Percentiles rank a stretch among this genome's conserved stretches.
Conservation (phyloP, 1,140 invertebrate species). For the Oedothorax gibbosus region DNA sequence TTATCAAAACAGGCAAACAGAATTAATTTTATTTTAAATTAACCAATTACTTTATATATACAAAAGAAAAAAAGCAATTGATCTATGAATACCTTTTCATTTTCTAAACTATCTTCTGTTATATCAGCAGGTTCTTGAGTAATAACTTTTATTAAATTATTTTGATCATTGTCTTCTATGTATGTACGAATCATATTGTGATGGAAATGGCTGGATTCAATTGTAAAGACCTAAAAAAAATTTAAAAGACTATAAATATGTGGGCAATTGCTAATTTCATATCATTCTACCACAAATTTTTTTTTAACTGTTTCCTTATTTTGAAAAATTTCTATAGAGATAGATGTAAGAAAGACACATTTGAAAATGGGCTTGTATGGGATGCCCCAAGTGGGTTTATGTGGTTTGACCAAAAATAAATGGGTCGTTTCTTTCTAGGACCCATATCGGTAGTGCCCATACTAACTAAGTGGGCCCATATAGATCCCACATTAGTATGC, state of each 20-base stretch:
- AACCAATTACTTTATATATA: background rate
- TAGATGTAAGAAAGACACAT: background rate
- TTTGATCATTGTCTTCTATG: slow-evolving; percentile 63
- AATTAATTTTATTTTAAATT: too few relatives aligned
- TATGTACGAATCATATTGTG: slow-evolving; percentile 66
- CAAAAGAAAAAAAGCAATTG: slow-evolving; percentile 12
- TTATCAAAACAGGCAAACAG: too few relatives aligned
- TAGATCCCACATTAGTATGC: too few relatives aligned
- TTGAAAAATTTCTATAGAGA: background rate
- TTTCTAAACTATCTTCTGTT: slow-evolving; percentile 64
- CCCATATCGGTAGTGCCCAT: too few relatives aligned
- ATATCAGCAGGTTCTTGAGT: slow-evolving; percentile 65
- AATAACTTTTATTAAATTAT: slow-evolving; percentile 66
- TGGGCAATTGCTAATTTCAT: too few relatives aligned
- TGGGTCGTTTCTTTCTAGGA: too few relatives aligned
- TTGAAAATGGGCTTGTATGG: too few relatives aligned
- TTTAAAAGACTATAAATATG: background rate
- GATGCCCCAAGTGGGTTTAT: too few relatives aligned
- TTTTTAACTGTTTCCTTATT: too few relatives aligned
- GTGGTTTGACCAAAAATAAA: too few relatives aligned
- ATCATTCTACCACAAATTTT: too few relatives aligned
- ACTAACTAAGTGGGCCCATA: too few relatives aligned
- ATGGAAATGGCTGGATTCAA: slow-evolving; percentile 73
- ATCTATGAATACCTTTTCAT: slow-evolving; percentile 64
- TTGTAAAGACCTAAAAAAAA: slow-evolving; percentile 71